Evolutionary conservation across 2,888 invertebrate genomes (phyloP), one percentile per base, ranked within the genome.

Genomic region (Tanypteryx hageni): DNA sequence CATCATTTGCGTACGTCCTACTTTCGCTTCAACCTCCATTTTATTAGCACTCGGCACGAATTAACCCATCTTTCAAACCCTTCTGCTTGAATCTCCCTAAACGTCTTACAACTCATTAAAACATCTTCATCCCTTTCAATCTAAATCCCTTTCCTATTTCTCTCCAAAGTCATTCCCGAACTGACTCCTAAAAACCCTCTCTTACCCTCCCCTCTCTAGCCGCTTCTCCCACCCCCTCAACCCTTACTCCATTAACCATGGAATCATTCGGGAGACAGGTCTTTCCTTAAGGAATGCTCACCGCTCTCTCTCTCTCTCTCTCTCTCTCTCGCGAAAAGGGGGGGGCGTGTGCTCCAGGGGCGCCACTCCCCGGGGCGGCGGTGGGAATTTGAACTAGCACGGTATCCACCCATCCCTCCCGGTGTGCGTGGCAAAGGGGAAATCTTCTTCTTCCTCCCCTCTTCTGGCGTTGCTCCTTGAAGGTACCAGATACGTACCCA

Each of bases 401-500:
- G 3, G 44, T 44, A 44, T 5, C 76, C 76, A 13, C 76, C 22
- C 76, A 76, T 22, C 76, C 76, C 22, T 22, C 22, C 22, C 27
- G 22, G 10, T 13, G 76, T 44, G 27, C 27, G 76, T 76, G 76
- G 76, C 27, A 76, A 76, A 13, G 27, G 76, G 22, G 76, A 27
- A 76, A 76, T 68, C 68, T 68, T 64, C n/a, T 64, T 16, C 64
- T n/a, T 16, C 13, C 0, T 9, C 22, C 76, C 76, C 76, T 44
- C 44, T 44, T 44, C 44, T 44, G 44, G 44, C 44, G 44, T 44
- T 44, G 44, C 44, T 44, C 44, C 44, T 44, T 10, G 68, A 22
- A 68, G 68, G 68, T 18, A 76, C 76, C 27, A 76, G 76, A 76
- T 76, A 68, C 68, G 68, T 22, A 68, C 76, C 76, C 76, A 76